A percentile compares a stretch with the other conserved stretches of the same genome.
Evolutionary conservation across 2,888 invertebrate genomes (phyloP).

Genomic region (Cantharis nigra): DNA sequence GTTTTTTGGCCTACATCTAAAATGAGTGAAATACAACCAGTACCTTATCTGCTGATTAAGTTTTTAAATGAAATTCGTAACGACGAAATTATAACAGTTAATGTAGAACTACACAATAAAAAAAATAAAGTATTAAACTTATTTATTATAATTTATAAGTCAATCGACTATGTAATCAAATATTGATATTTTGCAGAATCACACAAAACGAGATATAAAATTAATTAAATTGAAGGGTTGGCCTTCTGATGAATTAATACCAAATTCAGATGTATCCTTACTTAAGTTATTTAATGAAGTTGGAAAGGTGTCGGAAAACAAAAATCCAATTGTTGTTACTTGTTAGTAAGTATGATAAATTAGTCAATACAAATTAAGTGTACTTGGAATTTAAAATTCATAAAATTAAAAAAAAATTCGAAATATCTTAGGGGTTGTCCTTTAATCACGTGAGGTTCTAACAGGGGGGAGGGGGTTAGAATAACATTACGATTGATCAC

Average conservation of each 20-base stretch:
- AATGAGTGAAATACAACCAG: conserved; percentile 37
- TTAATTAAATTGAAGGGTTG: conserved; percentile 35
- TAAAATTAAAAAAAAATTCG: no score
- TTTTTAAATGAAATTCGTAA: conserved; percentile 24
- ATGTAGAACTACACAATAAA: conserved; percentile 17
- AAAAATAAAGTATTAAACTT: conserved; percentile 3
- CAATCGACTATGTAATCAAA: background rate
- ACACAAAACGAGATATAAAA: background rate
- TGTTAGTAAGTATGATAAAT: conserved; percentile 44
- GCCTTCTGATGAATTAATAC: conserved; percentile 34
- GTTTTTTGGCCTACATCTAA: conserved; percentile 38
- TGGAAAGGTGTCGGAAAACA: conserved; percentile 39
- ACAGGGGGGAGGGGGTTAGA: no score
- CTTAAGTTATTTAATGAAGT: conserved; percentile 44
- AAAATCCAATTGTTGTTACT: conserved; percentile 42
- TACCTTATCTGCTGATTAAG: conserved; percentile 40
- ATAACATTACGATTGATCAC: no score
- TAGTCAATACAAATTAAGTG: background rate
- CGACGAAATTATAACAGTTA: conserved; percentile 14
- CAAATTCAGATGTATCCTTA: conserved; percentile 39
- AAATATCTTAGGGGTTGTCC: no score
- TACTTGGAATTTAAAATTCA: no score
- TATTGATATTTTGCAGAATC: conserved; percentile 1
- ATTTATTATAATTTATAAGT: background rate
- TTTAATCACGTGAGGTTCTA: no score